phyloP scores from a whole-genome alignment of 2,113 vertebrate species.

The Oreochromis aureus region DNA sequence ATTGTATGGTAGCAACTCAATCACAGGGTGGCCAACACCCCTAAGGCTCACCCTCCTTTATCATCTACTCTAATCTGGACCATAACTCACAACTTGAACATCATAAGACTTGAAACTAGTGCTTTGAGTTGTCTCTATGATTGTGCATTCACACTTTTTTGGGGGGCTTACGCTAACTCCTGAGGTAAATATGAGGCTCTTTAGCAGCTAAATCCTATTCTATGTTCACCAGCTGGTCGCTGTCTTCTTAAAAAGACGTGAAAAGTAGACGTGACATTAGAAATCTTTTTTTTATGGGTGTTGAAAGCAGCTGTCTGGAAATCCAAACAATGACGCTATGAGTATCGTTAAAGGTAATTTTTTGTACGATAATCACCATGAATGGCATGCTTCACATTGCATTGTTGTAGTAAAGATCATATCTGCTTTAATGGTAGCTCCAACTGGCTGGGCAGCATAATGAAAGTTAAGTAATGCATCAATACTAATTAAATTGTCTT shows the following conservation, averaged over 20 bases:
- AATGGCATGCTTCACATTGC: neutral
- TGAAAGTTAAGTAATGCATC: neutral
- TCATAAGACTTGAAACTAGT: neutral
- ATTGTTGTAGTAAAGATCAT: neutral
- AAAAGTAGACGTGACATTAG: neutral
- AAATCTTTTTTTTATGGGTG: neutral
- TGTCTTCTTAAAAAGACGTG: neutral
- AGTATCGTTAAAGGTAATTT: neutral
- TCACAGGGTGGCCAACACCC: neutral
- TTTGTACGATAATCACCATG: neutral
- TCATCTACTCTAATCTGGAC: neutral
- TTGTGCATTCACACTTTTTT: neutral
- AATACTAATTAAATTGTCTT: neutral
- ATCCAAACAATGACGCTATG: neutral
- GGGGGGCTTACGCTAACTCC: neutral
- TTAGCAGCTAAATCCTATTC: neutral
- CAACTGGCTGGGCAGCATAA: neutral
- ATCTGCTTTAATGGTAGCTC: neutral
- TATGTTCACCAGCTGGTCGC: neutral
- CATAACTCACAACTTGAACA: neutral
- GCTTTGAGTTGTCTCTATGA: neutral
- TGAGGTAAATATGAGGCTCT: neutral
- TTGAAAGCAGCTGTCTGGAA: neutral
- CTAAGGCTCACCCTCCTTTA: neutral
- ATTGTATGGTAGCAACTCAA: neutral